Evolutionary conservation across 2,888 invertebrate species (phyloP), one percentile per base, ranked within the genome.

Genomic region (Caenorhabditis sulstoni): DNA sequence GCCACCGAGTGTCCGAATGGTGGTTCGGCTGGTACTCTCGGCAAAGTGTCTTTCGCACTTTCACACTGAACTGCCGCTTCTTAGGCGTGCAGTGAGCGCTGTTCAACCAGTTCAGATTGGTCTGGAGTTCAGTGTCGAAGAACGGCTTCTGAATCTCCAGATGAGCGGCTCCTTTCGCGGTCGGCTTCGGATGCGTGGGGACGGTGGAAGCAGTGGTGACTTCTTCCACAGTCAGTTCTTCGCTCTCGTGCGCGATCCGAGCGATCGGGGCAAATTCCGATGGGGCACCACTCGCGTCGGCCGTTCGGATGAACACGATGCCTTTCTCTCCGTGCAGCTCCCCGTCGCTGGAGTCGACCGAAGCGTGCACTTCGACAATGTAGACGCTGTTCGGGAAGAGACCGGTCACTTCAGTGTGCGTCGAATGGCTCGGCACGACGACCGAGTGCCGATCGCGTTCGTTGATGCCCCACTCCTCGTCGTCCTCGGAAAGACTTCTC

Each of bases 251-350:
- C 49, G 66, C 61, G 9, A 45, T 57, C 12, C 62, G 8, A 1
- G 68, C 74, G 8, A 22, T 37, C 8, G 53, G 67, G 8, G 41
- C 62, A 14, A 23, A 52, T 12, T 59, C 23, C 5, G 59, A 52
- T n/a, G 57, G 71, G 8, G 16, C 16, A 12, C 0, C 16, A 8
- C 12, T n/a, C 4, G 62, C 52, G 47, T 73, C 79, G 23, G 14
- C 39, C 0, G 88, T 89, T 16, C 84, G 52, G n/a, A 89, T 77
- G 59, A 88, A 85, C 2, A 87, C 41, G 14, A 88, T 53, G 1
- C 87, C 87, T 45, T 87, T 85, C 57, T 88, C 89, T 18, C 89
- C 89, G 12, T 85, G 82, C 23, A 90, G 55, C 52, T 87, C 87
- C 5, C 88, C 88, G 18, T 90, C 86, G 2, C 73, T 78, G 0